Evolutionary conservation across 2,797 vertebrate species (phyloP).

Genomic region (Sylvilagus floridanus): DNA sequence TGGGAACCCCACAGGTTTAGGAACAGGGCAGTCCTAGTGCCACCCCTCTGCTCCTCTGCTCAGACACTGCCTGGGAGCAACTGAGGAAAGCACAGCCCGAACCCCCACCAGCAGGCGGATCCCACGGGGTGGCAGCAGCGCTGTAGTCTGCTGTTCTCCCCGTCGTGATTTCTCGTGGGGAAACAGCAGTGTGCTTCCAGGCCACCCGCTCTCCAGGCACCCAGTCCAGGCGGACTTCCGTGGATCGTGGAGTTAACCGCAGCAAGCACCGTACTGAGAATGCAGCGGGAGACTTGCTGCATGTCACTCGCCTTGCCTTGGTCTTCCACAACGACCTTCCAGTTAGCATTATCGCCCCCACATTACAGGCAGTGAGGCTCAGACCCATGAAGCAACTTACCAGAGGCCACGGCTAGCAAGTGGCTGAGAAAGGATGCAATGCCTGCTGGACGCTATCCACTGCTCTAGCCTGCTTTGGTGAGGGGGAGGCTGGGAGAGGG

Average conservation of each 20-base stretch:
- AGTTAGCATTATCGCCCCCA: neutral
- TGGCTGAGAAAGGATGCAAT: neutral
- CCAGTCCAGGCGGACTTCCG: neutral
- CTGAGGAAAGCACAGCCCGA: neutral
- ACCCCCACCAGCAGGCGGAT: accelerated
- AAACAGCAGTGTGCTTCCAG: neutral
- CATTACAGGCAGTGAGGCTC: neutral
- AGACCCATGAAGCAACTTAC: neutral
- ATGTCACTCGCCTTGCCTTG: neutral
- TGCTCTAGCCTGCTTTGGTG: neutral
- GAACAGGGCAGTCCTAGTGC: neutral
- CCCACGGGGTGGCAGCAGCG: neutral
- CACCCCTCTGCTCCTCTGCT: neutral
- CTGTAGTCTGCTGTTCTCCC: neutral
- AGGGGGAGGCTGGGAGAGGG: neutral
- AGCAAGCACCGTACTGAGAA: neutral
- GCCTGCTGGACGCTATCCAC: neutral
- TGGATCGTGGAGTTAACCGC: neutral
- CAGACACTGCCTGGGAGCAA: neutral
- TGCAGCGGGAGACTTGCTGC: neutral
- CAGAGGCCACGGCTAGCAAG: neutral
- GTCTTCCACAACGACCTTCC: neutral
- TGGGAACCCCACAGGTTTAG: neutral
- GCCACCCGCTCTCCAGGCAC: neutral
- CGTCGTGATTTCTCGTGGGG: neutral